A percentile compares a stretch with the other conserved stretches of the same genome.
These are phyloP conservation scores for Manacus vitellinus DNA, from an alignment of 2,113 vertebrate species.

Conservation along the genomic window DNA sequence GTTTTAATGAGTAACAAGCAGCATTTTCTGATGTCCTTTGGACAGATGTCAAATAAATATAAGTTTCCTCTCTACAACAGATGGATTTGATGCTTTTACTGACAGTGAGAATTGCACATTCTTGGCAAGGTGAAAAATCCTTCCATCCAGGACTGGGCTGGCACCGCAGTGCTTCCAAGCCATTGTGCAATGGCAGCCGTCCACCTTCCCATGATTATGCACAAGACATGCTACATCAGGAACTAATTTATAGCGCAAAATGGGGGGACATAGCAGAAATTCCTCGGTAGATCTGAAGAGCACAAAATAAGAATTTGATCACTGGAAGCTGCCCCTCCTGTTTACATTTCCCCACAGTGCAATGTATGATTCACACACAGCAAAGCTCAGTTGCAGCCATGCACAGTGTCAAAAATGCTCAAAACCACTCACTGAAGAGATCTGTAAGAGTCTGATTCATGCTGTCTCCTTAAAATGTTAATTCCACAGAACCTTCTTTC, in stretches of 20 bases:
- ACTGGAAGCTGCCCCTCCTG: background rate
- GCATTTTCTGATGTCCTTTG: background rate
- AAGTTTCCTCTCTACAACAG: background rate
- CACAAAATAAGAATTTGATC: background rate
- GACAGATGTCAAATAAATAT: background rate
- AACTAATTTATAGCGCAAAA: background rate
- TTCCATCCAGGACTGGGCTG: background rate
- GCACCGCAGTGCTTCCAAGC: background rate
- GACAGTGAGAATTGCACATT: background rate
- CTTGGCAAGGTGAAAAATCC: slow-evolving; percentile 4
- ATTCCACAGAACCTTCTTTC: background rate
- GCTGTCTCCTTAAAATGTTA: slow-evolving; percentile 21
- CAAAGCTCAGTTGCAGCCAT: background rate
- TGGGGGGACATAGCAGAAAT: background rate
- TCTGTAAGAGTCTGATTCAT: background rate
- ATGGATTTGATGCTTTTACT: background rate
- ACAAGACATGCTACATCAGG: background rate
- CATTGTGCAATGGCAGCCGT: accelerated
- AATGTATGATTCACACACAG: background rate
- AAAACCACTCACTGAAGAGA: background rate
- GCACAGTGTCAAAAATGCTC: background rate
- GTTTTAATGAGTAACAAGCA: background rate
- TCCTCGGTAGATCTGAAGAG: background rate
- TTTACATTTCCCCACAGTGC: background rate
- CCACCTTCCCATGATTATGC: background rate